Percentiles rank a stretch among this genome's conserved stretches.
Evolutionary conservation across 1,140 invertebrate species (phyloP).

Genomic region (Neoseiulus cucumeris): DNA sequence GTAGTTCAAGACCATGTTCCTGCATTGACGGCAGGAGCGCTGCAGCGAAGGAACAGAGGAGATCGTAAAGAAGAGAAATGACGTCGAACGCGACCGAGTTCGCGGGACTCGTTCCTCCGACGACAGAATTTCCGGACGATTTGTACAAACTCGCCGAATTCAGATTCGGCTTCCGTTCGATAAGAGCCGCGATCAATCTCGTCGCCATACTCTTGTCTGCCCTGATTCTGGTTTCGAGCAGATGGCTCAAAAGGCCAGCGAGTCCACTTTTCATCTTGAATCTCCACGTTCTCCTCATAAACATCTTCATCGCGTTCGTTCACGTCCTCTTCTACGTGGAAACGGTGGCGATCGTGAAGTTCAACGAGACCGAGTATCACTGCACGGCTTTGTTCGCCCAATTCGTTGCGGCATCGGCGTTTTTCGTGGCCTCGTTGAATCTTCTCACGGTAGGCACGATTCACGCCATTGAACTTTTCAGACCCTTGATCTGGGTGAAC

Average conservation of each 20-base stretch:
- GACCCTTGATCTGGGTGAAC: background rate
- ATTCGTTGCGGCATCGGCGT: background rate
- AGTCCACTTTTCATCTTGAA: slow-evolving; percentile 3
- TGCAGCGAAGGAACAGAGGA: too few relatives aligned
- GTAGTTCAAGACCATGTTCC: background rate
- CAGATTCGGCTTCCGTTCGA: background rate
- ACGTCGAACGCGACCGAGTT: background rate
- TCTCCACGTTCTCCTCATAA: background rate
- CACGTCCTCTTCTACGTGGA: background rate
- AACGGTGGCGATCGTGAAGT: background rate
- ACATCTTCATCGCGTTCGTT: background rate
- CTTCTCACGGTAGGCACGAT: slow-evolving; percentile 2
- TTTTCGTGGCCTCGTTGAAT: slow-evolving; percentile 1
- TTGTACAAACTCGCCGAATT: background rate
- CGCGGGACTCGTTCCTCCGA: background rate
- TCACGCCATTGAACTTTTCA: background rate
- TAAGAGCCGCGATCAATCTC: background rate
- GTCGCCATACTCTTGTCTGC: background rate
- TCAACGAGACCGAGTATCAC: background rate
- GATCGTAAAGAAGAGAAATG: background rate
- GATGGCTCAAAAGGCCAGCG: background rate
- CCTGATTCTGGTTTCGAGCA: background rate
- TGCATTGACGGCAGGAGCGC: background rate
- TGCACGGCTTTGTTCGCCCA: background rate
- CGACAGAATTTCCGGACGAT: background rate